Percentiles rank a stretch among this genome's conserved stretches.
phyloP scores from a whole-genome alignment of 1,140 invertebrate genomes.

The Plectus sambesii region DNA sequence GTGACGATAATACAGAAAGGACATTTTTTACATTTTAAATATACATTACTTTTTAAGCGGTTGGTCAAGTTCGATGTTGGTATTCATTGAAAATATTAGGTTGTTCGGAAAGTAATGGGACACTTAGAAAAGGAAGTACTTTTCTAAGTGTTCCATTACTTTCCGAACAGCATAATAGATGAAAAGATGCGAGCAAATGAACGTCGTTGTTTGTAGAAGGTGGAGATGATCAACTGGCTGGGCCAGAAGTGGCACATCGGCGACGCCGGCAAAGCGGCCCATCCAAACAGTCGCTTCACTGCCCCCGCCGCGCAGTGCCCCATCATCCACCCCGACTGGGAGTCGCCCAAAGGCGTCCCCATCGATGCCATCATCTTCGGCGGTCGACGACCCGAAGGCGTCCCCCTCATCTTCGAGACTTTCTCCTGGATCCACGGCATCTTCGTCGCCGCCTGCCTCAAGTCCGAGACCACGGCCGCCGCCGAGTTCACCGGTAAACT shows the following conservation, averaged over 20 bases:
- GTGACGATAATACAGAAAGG: too few species aligned
- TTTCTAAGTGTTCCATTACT: too few species aligned
- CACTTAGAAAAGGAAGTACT: too few species aligned
- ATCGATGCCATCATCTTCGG: constrained; percentile 92
- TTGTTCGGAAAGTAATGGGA: too few species aligned
- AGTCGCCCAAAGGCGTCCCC: constrained; percentile 52
- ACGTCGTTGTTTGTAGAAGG: constrained; percentile 18
- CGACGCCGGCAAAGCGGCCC: constrained; percentile 65
- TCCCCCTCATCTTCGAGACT: constrained; percentile 84
- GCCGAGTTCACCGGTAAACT: constrained; percentile 73
- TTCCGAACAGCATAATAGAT: too few species aligned
- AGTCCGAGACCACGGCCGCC: constrained; percentile 94
- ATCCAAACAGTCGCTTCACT: constrained; percentile 91
- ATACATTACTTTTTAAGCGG: too few species aligned
- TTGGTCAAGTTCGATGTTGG: too few species aligned
- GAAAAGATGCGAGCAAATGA: constrained; percentile 12
- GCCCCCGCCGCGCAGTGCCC: constrained; percentile 83
- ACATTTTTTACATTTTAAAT: too few species aligned
- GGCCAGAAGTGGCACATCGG: constrained; percentile 56
- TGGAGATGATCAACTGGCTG: constrained; percentile 46
- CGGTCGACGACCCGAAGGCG: constrained; percentile 74
- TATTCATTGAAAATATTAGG: too few species aligned
- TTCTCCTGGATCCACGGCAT: constrained; percentile 90
- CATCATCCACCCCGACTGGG: constrained; percentile 68
- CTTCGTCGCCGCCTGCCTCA: constrained; percentile 81